These are phyloP conservation scores for Teleopsis dalmanni DNA, from an alignment of 1,140 invertebrate species.

Conservation along the genomic window DNA sequence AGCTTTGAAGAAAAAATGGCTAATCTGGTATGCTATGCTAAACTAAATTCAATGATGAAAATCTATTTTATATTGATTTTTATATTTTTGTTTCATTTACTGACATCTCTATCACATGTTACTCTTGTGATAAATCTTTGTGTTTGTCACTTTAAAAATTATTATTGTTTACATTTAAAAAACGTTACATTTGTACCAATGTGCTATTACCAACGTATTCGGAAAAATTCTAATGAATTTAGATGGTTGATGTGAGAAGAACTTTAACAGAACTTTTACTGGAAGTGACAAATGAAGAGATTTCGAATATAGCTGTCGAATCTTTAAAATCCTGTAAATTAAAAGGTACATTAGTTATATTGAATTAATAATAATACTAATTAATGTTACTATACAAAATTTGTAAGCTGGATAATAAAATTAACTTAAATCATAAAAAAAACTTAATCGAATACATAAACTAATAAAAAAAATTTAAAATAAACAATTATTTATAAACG, in stretches of 20 bases:
- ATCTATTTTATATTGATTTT: constrained; percentile 5
- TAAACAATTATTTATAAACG: neutral
- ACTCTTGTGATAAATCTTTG: constrained; percentile 1
- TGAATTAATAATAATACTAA: constrained; percentile 2
- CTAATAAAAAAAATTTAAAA: too few species aligned
- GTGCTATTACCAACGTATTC: too few species aligned
- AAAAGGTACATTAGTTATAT: constrained; percentile 35
- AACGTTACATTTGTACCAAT: too few species aligned
- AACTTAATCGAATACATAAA: too few species aligned
- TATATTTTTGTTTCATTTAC: constrained; percentile 6
- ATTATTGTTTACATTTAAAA: neutral
- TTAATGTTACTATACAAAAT: constrained; percentile 1
- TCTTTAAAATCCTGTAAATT: constrained; percentile 33
- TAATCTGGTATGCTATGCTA: constrained; percentile 34
- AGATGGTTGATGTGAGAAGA: constrained; percentile 83
- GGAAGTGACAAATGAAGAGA: constrained; percentile 87
- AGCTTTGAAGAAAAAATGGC: constrained; percentile 42
- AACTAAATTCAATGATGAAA: neutral
- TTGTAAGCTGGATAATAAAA: too few species aligned
- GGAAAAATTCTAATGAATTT: too few species aligned
- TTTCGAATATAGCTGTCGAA: constrained; percentile 71
- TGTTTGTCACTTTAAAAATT: neutral
- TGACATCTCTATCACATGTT: neutral
- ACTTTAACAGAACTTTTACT: constrained; percentile 86
- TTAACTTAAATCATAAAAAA: too few species aligned